Percentiles rank a stretch among this genome's conserved stretches.
phyloP scores from a whole-genome alignment of 2,113 vertebrate species.

The Emydocephalus ijimae region DNA sequence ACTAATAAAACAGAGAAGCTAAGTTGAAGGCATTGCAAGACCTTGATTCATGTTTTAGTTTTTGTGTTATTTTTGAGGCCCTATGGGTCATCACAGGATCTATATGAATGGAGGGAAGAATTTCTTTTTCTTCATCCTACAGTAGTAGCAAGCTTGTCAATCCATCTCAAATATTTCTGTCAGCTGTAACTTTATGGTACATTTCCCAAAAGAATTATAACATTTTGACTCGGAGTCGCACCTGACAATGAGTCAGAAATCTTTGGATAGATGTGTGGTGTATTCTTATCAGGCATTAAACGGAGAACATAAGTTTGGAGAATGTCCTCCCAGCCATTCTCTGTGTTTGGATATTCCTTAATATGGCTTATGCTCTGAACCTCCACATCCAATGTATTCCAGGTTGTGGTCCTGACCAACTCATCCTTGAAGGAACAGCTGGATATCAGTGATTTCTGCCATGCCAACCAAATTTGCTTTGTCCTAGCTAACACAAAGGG shows the following conservation, averaged over 20 bases:
- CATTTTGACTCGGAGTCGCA: background rate
- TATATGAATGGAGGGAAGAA: background rate
- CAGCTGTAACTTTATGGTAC: background rate
- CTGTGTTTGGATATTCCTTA: background rate
- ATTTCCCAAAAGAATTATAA: background rate
- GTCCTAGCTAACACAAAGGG: slow-evolving; percentile 81
- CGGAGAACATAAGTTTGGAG: background rate
- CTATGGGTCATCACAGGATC: background rate
- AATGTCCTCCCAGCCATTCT: background rate
- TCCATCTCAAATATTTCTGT: background rate
- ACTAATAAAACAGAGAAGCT: too few relatives aligned
- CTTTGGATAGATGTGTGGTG: background rate
- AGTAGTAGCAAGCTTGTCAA: background rate
- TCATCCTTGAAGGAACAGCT: slow-evolving; percentile 83
- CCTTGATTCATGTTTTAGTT: too few relatives aligned
- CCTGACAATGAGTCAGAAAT: background rate
- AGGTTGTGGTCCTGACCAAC: slow-evolving; percentile 88
- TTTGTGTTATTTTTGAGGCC: too few relatives aligned
- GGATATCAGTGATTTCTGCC: slow-evolving; percentile 75
- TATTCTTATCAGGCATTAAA: background rate
- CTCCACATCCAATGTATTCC: background rate
- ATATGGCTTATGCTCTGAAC: background rate
- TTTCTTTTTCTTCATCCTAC: background rate
- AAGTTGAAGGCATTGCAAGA: too few relatives aligned
- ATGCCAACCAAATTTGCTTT: slow-evolving; percentile 69